Evolutionary conservation across 2,113 vertebrate species (phyloP).

Genomic region (Antennarius striatus): DNA sequence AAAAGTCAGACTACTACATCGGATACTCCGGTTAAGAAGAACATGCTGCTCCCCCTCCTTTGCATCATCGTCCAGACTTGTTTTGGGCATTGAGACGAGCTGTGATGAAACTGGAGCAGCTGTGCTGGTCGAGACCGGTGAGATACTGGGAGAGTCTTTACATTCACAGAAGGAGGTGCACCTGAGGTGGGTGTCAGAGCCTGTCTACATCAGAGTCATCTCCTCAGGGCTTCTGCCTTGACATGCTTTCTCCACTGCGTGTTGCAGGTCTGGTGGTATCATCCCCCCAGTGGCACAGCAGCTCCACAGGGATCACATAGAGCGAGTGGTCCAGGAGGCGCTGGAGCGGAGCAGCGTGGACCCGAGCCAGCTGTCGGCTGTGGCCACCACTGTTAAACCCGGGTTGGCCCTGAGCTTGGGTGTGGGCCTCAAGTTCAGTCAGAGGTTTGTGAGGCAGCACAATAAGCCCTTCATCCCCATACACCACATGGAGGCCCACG

Average conservation of each 20-base stretch:
- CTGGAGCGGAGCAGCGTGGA: constrained; percentile 77
- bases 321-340: constrained; percentile 85
- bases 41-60: not conserved
- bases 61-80: constrained; percentile 61
- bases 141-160: constrained; percentile 87
- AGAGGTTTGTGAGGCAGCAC: constrained; percentile 77
- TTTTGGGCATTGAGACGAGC: constrained; percentile 95
- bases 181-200: constrained; percentile 79
- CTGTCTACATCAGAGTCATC: too few species aligned
- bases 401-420: constrained; percentile 88
- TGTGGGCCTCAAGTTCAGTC: constrained; percentile 87
- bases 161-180: constrained; percentile 89
- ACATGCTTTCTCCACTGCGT: constrained; percentile 9
- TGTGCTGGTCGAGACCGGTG: constrained; percentile 87
- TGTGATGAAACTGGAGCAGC: constrained; percentile 97
- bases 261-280: constrained; percentile 89
- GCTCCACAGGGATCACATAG: constrained; percentile 90
- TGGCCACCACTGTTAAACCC: constrained; percentile 91
- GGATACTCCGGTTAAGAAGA: constrained; percentile 1
- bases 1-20: not conserved
- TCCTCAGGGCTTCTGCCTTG: not conserved
- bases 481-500: constrained; percentile 98
- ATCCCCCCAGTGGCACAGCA: constrained; percentile 88
- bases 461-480: constrained; percentile 92
- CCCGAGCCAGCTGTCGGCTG: constrained; percentile 81